Conservation (phyloP, 1,140 invertebrate genomes). For the Cyclina sinensis region DNA sequence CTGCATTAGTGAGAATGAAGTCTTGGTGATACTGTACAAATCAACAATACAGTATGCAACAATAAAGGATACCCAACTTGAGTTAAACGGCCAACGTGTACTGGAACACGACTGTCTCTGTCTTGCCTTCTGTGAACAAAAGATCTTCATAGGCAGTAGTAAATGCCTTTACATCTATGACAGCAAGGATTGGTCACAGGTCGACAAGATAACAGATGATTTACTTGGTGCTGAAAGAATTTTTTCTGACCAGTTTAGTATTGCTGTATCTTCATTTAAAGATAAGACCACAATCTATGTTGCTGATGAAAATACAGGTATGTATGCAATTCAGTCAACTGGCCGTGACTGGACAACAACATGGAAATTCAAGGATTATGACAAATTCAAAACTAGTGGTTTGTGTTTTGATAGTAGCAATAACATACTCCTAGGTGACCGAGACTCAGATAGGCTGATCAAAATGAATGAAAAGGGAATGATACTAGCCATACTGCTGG, state of each 20-base stretch:
- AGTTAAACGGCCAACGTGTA: not conserved
- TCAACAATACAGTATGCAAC: constrained; percentile 5
- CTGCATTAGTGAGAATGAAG: not conserved
- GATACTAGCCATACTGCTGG: constrained; percentile 8
- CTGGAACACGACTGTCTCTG: constrained; percentile 12
- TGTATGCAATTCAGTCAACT: not conserved
- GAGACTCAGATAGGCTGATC: constrained; percentile 2
- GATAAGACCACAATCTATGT: not conserved
- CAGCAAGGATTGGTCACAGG: not conserved
- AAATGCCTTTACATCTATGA: constrained; percentile 6
- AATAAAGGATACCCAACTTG: not conserved
- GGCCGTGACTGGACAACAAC: not conserved
- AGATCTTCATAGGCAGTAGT: not conserved
- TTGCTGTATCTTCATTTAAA: not conserved
- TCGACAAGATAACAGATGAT: constrained; percentile 3
- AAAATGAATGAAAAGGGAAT: constrained; percentile 11
- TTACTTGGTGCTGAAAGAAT: not conserved
- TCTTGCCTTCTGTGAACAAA: not conserved
- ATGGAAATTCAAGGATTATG: constrained; percentile 14
- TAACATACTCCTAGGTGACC: not conserved
- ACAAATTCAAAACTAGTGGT: not conserved
- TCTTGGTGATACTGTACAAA: constrained; percentile 20
- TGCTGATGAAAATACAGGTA: constrained; percentile 4
- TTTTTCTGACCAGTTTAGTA: constrained; percentile 24
- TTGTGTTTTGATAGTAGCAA: not conserved